Conservation (phyloP, 2,113 vertebrate genomes). For the Callionymus lyra region DNA sequence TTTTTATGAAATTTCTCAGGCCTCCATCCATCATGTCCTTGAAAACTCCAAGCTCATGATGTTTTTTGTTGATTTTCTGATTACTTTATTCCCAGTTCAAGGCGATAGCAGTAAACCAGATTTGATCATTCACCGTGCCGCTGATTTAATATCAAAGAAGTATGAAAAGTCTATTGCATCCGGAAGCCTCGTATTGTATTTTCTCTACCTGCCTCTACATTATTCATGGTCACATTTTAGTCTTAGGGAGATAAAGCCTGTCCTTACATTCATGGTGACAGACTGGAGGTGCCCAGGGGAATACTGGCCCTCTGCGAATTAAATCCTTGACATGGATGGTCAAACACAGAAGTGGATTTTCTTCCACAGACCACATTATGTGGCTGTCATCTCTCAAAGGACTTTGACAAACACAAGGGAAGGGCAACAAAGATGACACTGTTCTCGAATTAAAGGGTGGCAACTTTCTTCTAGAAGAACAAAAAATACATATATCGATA, state of each 20-base stretch:
- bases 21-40: conserved; percentile 25
- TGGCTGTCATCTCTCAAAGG: conserved; percentile 29
- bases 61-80: conserved; percentile 19
- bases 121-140: conserved; percentile 15
- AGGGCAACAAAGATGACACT: neutral
- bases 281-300: conserved; percentile 20
- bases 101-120: conserved; percentile 28
- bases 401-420: conserved; percentile 26
- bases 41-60: conserved; percentile 10
- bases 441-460: too few relatives aligned
- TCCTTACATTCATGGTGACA: conserved; percentile 48
- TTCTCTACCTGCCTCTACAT: conserved; percentile 26
- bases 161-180: conserved; percentile 9
- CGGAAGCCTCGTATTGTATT: conserved; percentile 17
- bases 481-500: too few relatives aligned
- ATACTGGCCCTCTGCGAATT: conserved; percentile 39
- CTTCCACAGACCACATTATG: conserved; percentile 17
- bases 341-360: conserved; percentile 44
- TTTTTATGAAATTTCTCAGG: conserved; percentile 7
- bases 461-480: too few relatives aligned
- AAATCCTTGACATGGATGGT: conserved; percentile 49
- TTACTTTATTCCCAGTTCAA: conserved; percentile 12
- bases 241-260: conserved; percentile 28
- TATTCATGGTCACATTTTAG: conserved; percentile 43
- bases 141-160: conserved; percentile 22